A percentile compares a stretch with the other conserved stretches of the same genome.
These are phyloP conservation scores for Epizoanthus scotinus DNA, from an alignment of 92 coral and sea anemone genomes.

Conservation along the genomic window DNA sequence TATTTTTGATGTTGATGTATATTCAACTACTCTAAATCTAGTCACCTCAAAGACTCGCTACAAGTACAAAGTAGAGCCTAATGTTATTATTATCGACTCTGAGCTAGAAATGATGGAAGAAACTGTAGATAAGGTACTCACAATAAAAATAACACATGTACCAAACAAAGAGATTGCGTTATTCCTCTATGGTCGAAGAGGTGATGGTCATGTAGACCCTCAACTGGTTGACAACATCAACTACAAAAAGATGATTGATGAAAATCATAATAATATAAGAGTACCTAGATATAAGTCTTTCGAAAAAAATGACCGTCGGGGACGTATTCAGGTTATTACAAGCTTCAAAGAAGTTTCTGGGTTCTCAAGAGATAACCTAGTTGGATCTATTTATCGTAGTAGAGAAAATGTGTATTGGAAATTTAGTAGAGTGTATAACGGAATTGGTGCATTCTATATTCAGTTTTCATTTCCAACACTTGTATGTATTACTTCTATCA, in stretches of 20 bases:
- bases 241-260: not conserved
- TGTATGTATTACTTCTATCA: not conserved
- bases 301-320: conserved; percentile 4
- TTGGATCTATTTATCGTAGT: not conserved
- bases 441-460: not conserved
- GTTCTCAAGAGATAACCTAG: not conserved
- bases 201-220: not conserved
- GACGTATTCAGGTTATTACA: not conserved
- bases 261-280: not conserved
- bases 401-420: conserved; percentile 2
- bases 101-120: not conserved
- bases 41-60: not conserved
- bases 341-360: not conserved
- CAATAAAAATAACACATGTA: not conserved
- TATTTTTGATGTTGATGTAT: not conserved
- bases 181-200: not conserved
- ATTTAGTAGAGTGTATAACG: conserved; percentile 1
- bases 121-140: not conserved
- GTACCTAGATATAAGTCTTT: not conserved
- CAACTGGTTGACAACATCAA: conserved; percentile 4
- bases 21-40: not conserved
- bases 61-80: not conserved
- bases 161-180: conserved; percentile 3
- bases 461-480: conserved; percentile 21
- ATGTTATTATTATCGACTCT: not conserved